Evolutionary conservation across 2,888 invertebrate genomes (phyloP), one percentile per base, ranked within the genome.

Genomic region (Megalurothrips usitatus): DNA sequence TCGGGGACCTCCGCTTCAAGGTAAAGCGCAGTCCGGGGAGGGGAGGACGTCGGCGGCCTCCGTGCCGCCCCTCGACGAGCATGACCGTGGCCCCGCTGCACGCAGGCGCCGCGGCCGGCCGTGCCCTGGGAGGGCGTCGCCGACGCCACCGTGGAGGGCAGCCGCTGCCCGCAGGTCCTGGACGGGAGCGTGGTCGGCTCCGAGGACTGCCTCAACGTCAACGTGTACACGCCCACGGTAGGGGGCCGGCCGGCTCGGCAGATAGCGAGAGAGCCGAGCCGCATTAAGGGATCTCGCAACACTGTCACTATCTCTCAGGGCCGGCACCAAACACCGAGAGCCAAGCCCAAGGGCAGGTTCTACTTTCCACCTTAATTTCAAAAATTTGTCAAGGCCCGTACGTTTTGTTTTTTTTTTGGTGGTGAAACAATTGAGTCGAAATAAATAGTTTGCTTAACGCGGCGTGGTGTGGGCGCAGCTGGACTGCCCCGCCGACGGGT

Each of bases 151-250:
- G 68, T 8, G 1, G 68, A 68, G 68, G 68, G 23, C 68, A 68
- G 11, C 68, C 3, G 11, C 23, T 68, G 68, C 68, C 68, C 68
- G 68, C 68, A 68, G 23, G 23, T 68, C 23, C 8, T 23, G 6
- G 9, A 68, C 23, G 68, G 23, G 23, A 11, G 0, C 9, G 3
- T 23, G 23, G 0, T 3, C 11, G 68, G 68, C 68, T 19, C 68
- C 23, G 68, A 68, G 68, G 68, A 68, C 68, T 68, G 68, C 68
- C 68, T 68, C 68, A 23, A 68, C 26, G 9, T 68, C 68, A 68
- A 68, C 68, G 68, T 68, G 68, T 68, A 23, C 26, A 68, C 68
- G n/a, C 68, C 68, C 68, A n/a, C 68, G 68, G 68, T 68, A 23
- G n/a, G 63, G 11, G 23, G 4, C 68, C 58, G 14, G n/a, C n/a